phyloP scores from a whole-genome alignment of 2,797 vertebrate species.

The Pipistrellus nathusii region DNA sequence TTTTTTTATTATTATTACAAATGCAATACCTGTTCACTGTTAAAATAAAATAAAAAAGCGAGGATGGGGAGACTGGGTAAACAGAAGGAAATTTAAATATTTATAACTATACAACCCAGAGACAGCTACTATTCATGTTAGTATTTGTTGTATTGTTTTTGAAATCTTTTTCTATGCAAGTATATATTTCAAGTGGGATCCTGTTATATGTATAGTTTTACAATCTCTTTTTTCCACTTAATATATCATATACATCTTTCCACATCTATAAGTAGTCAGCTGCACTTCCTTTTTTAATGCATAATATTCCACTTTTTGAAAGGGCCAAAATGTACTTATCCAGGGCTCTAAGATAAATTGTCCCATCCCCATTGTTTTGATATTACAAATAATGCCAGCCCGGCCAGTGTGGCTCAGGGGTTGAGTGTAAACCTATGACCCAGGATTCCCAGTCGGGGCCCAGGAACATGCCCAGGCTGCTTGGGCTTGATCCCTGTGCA shows the following conservation, averaged over 20 bases:
- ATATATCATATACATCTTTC: neutral
- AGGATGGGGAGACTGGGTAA: neutral
- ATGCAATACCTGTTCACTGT: conserved; percentile 30
- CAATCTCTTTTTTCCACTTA: neutral
- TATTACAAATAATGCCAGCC: neutral
- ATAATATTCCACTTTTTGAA: neutral
- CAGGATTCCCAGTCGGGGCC: too few relatives aligned
- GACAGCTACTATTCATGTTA: neutral
- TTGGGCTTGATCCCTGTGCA: too few relatives aligned
- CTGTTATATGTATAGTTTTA: neutral
- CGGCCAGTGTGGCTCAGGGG: too few relatives aligned
- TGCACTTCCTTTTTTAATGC: neutral
- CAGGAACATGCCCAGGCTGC: too few relatives aligned
- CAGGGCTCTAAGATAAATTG: neutral
- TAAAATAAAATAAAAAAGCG: neutral
- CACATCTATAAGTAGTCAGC: neutral
- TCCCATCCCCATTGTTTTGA: neutral
- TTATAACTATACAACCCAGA: neutral
- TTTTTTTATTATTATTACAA: conserved; percentile 37
- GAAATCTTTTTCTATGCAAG: conserved; percentile 34
- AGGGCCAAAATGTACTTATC: conserved; percentile 6
- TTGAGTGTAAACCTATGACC: too few relatives aligned
- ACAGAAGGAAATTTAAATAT: conserved; percentile 37
- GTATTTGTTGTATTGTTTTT: neutral
- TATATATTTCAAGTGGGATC: conserved; percentile 17